phyloP scores from a whole-genome alignment of 1,140 invertebrate species.

The Rhagoletis pomonella region DNA sequence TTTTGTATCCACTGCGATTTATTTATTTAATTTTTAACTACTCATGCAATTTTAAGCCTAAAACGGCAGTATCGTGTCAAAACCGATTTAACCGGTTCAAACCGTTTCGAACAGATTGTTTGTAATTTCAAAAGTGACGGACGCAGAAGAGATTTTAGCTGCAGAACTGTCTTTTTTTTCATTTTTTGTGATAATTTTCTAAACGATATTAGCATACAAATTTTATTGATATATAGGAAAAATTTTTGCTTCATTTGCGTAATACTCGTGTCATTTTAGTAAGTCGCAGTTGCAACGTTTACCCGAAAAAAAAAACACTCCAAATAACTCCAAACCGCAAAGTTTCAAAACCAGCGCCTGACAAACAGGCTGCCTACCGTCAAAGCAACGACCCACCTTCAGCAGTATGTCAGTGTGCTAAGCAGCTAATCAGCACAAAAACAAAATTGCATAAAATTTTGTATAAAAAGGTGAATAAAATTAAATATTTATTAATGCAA shows the following conservation, averaged over 20 bases:
- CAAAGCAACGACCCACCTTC: background rate
- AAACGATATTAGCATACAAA: background rate
- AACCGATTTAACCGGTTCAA: constrained; percentile 44
- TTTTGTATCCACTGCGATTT: too few relatives aligned
- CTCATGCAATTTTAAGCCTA: too few relatives aligned
- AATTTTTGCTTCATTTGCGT: too few relatives aligned
- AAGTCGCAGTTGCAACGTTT: background rate
- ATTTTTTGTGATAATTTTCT: background rate
- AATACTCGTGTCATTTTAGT: too few relatives aligned
- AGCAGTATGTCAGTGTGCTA: constrained; percentile 34
- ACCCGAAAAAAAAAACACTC: background rate
- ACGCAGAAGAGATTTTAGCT: background rate
- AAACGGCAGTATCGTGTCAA: too few relatives aligned
- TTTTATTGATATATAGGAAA: background rate
- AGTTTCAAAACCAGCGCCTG: background rate
- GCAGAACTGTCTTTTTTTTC: background rate
- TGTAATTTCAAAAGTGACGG: background rate
- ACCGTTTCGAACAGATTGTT: background rate
- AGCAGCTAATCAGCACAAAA: background rate
- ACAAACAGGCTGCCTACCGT: background rate
- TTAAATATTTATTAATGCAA: constrained; percentile 32
- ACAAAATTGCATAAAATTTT: background rate
- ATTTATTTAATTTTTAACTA: too few relatives aligned
- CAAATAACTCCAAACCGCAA: background rate
- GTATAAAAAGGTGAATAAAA: background rate